Conservation (phyloP, 2,113 vertebrate genomes). For the Alexandromys fortis region DNA sequence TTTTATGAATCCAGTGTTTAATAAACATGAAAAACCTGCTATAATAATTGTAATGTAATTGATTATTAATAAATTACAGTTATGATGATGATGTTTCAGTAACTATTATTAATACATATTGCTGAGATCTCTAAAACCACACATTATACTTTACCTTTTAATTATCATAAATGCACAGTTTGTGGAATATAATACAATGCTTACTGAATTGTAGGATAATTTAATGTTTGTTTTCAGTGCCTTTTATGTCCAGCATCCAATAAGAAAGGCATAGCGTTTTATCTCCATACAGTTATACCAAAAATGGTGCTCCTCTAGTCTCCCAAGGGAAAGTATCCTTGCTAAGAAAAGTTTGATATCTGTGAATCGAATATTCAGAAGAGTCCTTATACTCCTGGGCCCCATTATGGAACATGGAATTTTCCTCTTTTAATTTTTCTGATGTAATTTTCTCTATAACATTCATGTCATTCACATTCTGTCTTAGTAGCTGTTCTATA, state of each 20-base stretch:
- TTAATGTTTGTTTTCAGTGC: not conserved
- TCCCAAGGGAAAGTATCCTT: not conserved
- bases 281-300: not conserved
- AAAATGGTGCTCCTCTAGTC: not conserved
- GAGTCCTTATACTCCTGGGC: not conserved
- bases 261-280: not conserved
- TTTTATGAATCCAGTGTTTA: not conserved
- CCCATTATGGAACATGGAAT: too few relatives aligned
- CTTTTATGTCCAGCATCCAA: not conserved
- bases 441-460: not conserved
- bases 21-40: not conserved
- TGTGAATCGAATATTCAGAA: not conserved
- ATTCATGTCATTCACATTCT: not conserved
- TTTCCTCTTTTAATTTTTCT: not conserved
- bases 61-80: not conserved
- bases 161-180: not conserved
- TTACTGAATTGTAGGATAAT: not conserved
- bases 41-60: not conserved
- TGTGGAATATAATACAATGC: not conserved
- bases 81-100: not conserved
- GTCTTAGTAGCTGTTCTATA: not conserved
- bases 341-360: not conserved
- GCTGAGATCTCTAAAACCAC: not conserved
- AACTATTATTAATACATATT: not conserved
- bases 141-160: not conserved